A percentile compares a stretch with the other conserved stretches of the same genome.
These are phyloP conservation scores for Phoenicopterus ruber DNA, from an alignment of 2,113 vertebrate species.

Conservation along the genomic window DNA sequence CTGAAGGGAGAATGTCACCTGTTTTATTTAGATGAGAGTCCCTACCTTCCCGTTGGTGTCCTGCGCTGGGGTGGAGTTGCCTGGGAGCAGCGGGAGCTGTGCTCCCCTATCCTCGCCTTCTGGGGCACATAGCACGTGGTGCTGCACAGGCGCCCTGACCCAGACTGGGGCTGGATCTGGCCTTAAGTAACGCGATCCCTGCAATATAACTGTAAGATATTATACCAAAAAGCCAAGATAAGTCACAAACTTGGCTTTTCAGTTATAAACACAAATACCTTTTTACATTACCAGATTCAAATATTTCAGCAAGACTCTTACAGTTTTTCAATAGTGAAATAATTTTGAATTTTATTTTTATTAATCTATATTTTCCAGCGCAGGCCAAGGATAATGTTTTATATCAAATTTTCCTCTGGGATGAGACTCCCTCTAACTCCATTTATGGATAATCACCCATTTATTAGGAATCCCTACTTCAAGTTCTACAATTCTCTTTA, in stretches of 20 bases:
- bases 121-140: not conserved
- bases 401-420: not conserved
- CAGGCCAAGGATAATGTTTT: not conserved
- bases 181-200: not conserved
- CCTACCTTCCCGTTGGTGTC: not conserved
- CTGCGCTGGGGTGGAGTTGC: not conserved
- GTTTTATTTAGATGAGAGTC: not conserved
- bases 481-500: not conserved
- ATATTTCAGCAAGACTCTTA: not conserved
- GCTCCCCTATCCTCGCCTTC: not conserved
- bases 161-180: not conserved
- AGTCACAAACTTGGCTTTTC: not conserved
- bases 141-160: not conserved
- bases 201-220: not conserved
- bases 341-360: not conserved
- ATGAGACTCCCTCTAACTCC: not conserved
- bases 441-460: not conserved
- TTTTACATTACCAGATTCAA: not conserved
- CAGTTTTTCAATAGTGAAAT: not conserved
- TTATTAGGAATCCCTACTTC: not conserved
- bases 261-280: not conserved
- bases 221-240: not conserved
- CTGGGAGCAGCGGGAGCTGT: not conserved
- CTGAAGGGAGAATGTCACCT: not conserved
- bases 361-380: not conserved